Conservation (phyloP, 1,140 invertebrate species). For the Tetraneura akinire region DNA sequence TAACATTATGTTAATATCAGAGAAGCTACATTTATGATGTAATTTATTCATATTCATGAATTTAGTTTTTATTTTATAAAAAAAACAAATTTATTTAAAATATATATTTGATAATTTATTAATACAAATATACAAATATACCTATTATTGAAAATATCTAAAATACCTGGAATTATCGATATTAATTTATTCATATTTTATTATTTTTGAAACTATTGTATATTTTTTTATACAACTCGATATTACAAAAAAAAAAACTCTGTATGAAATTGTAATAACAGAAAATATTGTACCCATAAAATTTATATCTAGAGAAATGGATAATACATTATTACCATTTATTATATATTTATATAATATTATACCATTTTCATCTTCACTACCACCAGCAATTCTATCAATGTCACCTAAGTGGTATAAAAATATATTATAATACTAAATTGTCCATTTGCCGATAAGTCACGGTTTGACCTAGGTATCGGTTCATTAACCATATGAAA, state of each 20-base stretch:
- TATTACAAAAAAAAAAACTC: not conserved
- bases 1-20: no score
- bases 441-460: slow-evolving; percentile 34
- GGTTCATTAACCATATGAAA: slow-evolving; percentile 28
- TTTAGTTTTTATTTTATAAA: no score
- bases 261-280: slow-evolving; percentile 11
- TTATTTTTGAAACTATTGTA: not conserved
- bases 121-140: no score
- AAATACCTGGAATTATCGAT: not conserved
- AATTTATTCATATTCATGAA: no score
- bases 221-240: not conserved
- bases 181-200: not conserved
- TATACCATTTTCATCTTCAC: not conserved
- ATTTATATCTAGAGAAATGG: not conserved
- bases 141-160: not conserved
- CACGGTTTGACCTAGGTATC: slow-evolving; percentile 32
- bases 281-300: not conserved
- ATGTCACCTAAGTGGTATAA: slow-evolving; percentile 1
- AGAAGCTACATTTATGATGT: no score
- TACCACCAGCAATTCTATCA: not conserved
- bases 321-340: not conserved
- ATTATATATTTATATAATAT: slow-evolving; percentile 19
- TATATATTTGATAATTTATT: no score
- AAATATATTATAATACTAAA: no score
- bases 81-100: no score